These are phyloP conservation scores for Tipula vernalis DNA, from an alignment of 2,888 invertebrate species.

Conservation along the genomic window DNA sequence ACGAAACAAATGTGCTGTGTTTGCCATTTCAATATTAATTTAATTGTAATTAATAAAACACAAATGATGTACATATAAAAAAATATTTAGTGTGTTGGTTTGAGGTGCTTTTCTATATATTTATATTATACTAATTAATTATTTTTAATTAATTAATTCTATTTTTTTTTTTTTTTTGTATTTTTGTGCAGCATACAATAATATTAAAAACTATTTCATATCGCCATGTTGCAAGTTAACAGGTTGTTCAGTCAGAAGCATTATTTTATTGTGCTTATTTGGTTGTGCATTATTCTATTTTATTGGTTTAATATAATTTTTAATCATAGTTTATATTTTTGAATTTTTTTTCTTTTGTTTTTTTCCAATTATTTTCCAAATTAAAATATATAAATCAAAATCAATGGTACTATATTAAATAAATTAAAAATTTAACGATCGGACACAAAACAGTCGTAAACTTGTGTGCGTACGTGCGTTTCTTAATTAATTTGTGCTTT, in stretches of 20 bases:
- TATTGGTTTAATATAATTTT: neutral
- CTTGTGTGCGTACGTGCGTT: neutral
- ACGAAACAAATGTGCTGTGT: conserved; percentile 77
- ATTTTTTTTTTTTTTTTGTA: neutral
- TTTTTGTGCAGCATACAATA: neutral
- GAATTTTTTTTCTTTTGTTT: neutral
- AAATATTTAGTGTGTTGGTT: neutral
- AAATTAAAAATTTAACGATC: neutral
- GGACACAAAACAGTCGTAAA: neutral
- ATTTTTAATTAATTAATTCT: neutral
- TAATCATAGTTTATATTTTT: neutral
- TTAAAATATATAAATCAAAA: neutral
- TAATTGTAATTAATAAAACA: neutral
- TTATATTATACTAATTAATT: neutral
- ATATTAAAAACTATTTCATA: neutral
- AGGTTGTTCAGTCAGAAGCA: neutral
- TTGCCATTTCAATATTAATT: conserved; percentile 51
- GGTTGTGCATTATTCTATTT: neutral
- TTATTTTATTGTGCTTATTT: neutral
- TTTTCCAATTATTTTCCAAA: neutral
- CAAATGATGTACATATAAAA: neutral
- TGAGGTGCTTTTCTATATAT: neutral
- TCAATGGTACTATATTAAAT: neutral
- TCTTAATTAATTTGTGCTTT: neutral
- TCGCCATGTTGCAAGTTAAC: neutral